Base-by-base conservation (phyloP, 2,888 invertebrate species). In the Macropis europaea region DNA sequence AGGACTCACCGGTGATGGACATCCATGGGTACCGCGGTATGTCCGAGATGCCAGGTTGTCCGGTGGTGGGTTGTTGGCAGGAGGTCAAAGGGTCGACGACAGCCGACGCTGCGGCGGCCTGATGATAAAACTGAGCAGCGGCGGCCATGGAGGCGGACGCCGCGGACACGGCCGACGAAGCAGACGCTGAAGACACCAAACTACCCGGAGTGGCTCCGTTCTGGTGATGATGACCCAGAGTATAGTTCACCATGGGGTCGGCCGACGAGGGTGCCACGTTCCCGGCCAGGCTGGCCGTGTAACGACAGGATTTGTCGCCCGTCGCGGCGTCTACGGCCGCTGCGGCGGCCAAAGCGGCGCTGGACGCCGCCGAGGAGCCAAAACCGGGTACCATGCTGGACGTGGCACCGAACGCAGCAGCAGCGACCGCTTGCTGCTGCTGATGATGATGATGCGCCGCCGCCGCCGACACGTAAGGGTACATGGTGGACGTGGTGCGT, bases 21-120 rank as follows among this genome's bases (percentile, higher is more conserved):
- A 97, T 97, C 97, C 97, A 97, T 50, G 97, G 97, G 91, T 97
- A 97, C 89, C 97, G 94, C 62, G 97, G 97, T 90, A 97, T 95
- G 91, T 97, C 97, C 52, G 96, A 96, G 89, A 97, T 94, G 28
- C 90, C 89, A 66, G 96, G 96, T 90, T 96, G 96, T 74, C 96
- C 96, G 71, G 95, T 94, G 66, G 94, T 92, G 71, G 94, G 93
- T 89, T 95, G 95, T 76, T 94, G 93, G 92, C 97, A 97, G 61
- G 94, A 94, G 83, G 94, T 94, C 74, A 96, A 93, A 86, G 96
- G 94, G 87, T 97, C 96, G 86, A 96, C 96, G 71, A 94, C 94
- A 86, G 95, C 96, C 83, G 94, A 93, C 36, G 94, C 94, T 62
- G 93, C 93, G 15, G 95, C 94, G 38, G 96, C 95, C 89, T 97